A percentile compares a stretch with the other conserved stretches of the same genome.
These are phyloP conservation scores for Drosophila nr. perissopoda DNA, from an alignment of 2,888 invertebrate species.

Conservation along the genomic window DNA sequence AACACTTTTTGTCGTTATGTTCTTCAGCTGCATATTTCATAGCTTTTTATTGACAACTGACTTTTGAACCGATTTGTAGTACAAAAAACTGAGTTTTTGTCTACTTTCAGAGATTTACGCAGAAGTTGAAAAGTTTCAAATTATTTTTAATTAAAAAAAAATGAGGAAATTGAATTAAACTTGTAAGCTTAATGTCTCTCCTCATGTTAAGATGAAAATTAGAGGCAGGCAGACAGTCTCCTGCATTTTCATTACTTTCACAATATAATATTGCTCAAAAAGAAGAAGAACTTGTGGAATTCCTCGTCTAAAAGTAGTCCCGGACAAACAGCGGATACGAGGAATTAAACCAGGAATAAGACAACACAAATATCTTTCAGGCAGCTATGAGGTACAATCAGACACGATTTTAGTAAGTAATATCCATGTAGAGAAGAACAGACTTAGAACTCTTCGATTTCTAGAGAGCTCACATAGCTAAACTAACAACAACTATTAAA, in stretches of 20 bases:
- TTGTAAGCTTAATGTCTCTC: background rate
- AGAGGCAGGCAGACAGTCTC: background rate
- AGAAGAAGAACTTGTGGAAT: background rate
- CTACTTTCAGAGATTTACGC: background rate
- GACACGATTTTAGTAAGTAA: background rate
- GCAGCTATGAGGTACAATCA: background rate
- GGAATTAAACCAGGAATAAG: background rate
- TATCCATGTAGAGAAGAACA: background rate
- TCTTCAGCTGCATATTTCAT: conserved; percentile 29
- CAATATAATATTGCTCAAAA: background rate
- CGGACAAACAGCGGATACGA: background rate
- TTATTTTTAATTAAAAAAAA: background rate
- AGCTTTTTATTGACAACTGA: conserved; percentile 20
- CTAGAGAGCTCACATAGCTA: background rate
- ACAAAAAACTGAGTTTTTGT: background rate
- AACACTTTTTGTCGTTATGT: conserved; percentile 3
- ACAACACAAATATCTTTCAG: background rate
- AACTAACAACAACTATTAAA: background rate
- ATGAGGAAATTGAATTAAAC: background rate
- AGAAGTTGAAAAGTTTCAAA: background rate
- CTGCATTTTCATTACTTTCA: background rate
- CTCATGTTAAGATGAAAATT: background rate
- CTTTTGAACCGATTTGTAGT: conserved; percentile 23
- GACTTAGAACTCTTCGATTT: background rate
- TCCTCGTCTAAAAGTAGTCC: background rate